Evolutionary conservation across 2,113 vertebrate species (phyloP).

Genomic region (Saguinus imperator): DNA sequence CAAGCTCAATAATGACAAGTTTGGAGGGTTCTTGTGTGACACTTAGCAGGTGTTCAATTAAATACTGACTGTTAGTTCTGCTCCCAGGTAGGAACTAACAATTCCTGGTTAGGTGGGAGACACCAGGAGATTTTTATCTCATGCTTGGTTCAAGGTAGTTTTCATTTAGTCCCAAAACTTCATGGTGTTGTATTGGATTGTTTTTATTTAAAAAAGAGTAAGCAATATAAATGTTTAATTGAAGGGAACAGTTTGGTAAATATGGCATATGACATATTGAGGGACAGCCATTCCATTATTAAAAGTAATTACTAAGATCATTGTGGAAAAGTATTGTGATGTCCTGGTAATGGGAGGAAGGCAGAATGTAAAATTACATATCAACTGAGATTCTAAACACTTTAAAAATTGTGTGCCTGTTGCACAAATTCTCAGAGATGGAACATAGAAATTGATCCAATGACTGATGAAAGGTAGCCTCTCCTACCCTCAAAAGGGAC

Average conservation of each 20-base stretch:
- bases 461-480: not conserved
- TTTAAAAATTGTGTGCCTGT: not conserved
- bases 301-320: not conserved
- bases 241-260: not conserved
- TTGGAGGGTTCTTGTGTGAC: not conserved
- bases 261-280: not conserved
- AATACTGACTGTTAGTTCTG: not conserved
- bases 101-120: not conserved
- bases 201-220: conserved; percentile 19
- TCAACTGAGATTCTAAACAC: not conserved
- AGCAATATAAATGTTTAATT: not conserved
- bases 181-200: not conserved
- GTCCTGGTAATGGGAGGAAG: not conserved
- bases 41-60: not conserved
- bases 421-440: not conserved
- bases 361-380: not conserved
- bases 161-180: not conserved
- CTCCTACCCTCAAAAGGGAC: no score
- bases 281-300: not conserved
- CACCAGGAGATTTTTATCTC: not conserved
- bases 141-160: not conserved
- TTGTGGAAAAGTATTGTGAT: not conserved
- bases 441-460: not conserved
- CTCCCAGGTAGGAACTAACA: not conserved
- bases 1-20: not conserved